These are phyloP conservation scores for Benthosema pterotum DNA, from an alignment of 2,797 vertebrate genomes.

Conservation along the genomic window DNA sequence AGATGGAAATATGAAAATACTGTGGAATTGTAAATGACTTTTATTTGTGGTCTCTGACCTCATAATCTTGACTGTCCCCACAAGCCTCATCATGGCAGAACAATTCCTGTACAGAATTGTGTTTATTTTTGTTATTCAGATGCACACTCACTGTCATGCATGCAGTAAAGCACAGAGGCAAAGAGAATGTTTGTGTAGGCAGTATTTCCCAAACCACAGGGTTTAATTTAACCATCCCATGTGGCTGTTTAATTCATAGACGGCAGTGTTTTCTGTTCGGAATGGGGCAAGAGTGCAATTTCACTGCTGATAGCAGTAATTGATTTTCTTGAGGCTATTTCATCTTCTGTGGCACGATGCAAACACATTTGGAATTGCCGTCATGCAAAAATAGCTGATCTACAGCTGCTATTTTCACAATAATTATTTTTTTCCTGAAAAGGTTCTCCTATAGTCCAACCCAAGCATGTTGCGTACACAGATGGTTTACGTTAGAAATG, in stretches of 20 bases:
- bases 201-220: background rate
- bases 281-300: constrained; percentile 63
- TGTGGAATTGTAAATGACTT: constrained; percentile 63
- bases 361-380: constrained; percentile 15
- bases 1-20: constrained; percentile 65
- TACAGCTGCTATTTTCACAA: no score
- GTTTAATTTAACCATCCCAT: no score
- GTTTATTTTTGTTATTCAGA: constrained; percentile 7
- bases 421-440: no score
- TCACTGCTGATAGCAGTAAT: constrained; percentile 51
- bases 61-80: constrained; percentile 60
- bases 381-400: no score
- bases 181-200: background rate
- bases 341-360: constrained; percentile 29
- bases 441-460: no score
- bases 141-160: background rate
- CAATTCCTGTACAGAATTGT: constrained; percentile 12
- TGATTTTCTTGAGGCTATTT: constrained; percentile 36
- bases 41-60: constrained; percentile 66
- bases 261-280: constrained; percentile 39
- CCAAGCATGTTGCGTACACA: no score
- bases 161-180: no score
- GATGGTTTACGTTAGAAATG: no score
- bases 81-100: constrained; percentile 57
- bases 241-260: background rate